Conservation (phyloP, 1,140 invertebrate species). For the Drosophila arawakana region DNA sequence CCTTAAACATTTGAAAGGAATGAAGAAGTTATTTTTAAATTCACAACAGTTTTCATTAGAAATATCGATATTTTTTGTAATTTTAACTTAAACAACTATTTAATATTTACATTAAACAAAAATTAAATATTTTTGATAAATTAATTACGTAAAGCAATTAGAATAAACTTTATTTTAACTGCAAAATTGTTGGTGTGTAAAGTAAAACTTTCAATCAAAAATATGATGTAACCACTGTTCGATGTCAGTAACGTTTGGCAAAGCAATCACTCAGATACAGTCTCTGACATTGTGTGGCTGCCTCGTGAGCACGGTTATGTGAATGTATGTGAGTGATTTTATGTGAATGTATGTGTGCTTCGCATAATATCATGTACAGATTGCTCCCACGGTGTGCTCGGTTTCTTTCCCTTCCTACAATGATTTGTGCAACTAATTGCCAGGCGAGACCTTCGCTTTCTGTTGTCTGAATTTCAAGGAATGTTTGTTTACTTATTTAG, state of each 20-base stretch:
- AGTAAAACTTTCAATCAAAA: neutral
- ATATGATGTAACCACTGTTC: slow-evolving; percentile 18
- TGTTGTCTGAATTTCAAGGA: slow-evolving; percentile 22
- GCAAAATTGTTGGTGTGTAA: no score
- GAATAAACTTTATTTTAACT: no score
- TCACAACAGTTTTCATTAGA: no score
- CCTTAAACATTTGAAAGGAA: no score
- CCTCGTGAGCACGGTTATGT: neutral
- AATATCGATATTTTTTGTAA: no score
- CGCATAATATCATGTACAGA: slow-evolving; percentile 18
- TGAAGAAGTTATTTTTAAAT: no score
- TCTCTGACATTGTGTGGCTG: neutral
- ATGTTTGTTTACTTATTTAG: slow-evolving; percentile 54
- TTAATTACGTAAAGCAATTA: no score
- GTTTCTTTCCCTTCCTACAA: neutral
- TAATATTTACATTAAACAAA: neutral
- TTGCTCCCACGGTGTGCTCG: slow-evolving; percentile 24
- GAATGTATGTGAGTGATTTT: slow-evolving; percentile 5
- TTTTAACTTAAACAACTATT: no score
- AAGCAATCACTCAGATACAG: slow-evolving; percentile 21
- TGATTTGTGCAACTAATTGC: slow-evolving; percentile 31
- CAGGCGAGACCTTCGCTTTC: slow-evolving; percentile 14
- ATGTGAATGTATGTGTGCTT: slow-evolving; percentile 20
- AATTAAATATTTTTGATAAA: neutral
- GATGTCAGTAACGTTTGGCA: slow-evolving; percentile 10